Base-by-base conservation (phyloP, 2,888 invertebrate genomes). In the Drosophila paramelanica region DNA sequence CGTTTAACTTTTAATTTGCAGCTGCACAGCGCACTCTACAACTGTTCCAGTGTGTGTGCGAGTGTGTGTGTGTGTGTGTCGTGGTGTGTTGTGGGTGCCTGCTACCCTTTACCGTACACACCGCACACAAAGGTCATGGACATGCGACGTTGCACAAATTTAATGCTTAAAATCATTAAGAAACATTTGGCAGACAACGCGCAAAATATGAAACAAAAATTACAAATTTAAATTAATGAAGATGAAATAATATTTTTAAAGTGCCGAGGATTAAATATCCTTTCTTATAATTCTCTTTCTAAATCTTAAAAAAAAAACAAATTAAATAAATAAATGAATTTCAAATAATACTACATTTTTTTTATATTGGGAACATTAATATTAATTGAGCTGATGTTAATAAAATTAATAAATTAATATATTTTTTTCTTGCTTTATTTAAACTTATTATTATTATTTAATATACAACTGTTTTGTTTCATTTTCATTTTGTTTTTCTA, bases 1-100 rank as follows among this genome's bases (percentile, higher is more conserved):
- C 90, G 83, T 88, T 89, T 88, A 88, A 89, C 89, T 85, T 89
- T 83, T 83, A 85, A 85, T 88, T 89, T 85, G 87, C 77, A 73
- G 67, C 68, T 80, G 79, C 72, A 78, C 53, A 73, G 49, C 71
- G 50, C 66, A 27, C 42, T 41, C 11, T 27, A 23, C 27, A 31
- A 31, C 27, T 53, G 43, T 33, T 36, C 31, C 45, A 49, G 38
- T 27, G 41, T 49, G 17, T 47, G 43, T 39, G 13, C 23, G 39
- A 45, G 36, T 23, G 14, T 27, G 8, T 46, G 31, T 45, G 14
- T 45, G 36, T 56, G 58, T 56, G 59, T 49, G 14, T 20, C 36
- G 27, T 57, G 57, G 31, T 47, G 11, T 49, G 31, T 45, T 62
- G 72, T 75, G 68, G 68, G 76, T 68, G 71, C 62, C 67, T 56